Evolutionary conservation across 2,797 vertebrate genomes (phyloP), one percentile per base, ranked within the genome.

Genomic region (Mastacembelus armatus): DNA sequence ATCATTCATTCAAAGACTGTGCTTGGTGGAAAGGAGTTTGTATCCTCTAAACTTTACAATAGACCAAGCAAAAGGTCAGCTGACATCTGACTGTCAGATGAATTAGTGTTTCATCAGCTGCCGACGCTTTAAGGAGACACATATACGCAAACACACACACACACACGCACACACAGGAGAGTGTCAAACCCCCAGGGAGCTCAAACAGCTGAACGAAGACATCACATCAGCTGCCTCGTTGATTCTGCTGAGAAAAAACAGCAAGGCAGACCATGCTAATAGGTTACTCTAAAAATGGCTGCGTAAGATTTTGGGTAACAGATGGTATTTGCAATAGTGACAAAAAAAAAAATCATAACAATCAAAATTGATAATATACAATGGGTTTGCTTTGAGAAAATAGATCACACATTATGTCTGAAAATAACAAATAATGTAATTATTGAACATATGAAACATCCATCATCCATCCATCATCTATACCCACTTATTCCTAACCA

Each of bases 101-200:
- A 85, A 85, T 84, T 71, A 64, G 61, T 76, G 86, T 90, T 88
- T 89, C 84, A 89, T 92, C 89, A 91, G 88, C 90, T 89, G 89
- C 60, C 56, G 56, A 60, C 44, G 77, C 42, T 74, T 77, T 80
- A 29, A 78, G 47, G 42, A 80, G 43, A 44, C 26, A 16, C 18
- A 60, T 6, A 29, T 18, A 48, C 36, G 10, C 63, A 57, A 62
- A 29, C 50, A 42, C 48, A 57, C 43, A 59, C 39, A 57, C 51
- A 74, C 58, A 63, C 48, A 50, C 48, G 59, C 32, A 35, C 35
- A 42, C 51, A 42, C n/a, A n/a, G n/a, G 52, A 62, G 74, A 74
- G 84, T 77, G 78, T 67, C 64, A 61, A n/a, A 19, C 44, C 71
- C 75, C 64, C 29, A 39, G 63, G 68, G 83, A 83, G 52, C 57